These are phyloP conservation scores for Lutraria lutraria DNA, from an alignment of 2,888 invertebrate genomes.

Conservation along the genomic window DNA sequence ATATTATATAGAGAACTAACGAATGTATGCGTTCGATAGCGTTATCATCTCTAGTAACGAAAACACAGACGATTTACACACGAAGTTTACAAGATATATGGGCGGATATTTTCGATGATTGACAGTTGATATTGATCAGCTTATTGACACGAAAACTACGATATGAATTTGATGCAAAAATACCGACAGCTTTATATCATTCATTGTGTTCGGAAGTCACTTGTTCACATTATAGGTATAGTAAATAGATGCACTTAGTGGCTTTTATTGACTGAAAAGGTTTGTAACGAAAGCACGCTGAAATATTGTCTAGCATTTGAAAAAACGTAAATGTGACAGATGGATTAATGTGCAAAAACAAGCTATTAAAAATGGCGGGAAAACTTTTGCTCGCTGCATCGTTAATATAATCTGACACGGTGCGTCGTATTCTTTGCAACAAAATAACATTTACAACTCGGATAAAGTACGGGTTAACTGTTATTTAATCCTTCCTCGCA, in stretches of 20 bases:
- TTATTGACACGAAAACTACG: slow-evolving; percentile 3
- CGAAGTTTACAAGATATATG: background rate
- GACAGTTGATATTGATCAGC: slow-evolving; percentile 7
- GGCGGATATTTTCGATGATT: slow-evolving; percentile 13
- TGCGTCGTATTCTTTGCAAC: background rate
- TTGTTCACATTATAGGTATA: background rate
- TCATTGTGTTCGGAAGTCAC: background rate
- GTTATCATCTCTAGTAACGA: background rate
- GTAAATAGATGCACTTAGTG: background rate
- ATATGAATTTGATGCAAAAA: slow-evolving; percentile 11
- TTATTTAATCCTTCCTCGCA: no score
- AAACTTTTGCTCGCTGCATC: background rate
- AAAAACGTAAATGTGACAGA: background rate
- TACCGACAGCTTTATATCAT: background rate
- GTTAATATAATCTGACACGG: background rate
- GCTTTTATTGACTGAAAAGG: background rate
- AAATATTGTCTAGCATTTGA: slow-evolving; percentile 9
- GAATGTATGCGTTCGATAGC: slow-evolving; percentile 11
- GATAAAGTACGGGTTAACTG: no score
- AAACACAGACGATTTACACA: slow-evolving; percentile 1
- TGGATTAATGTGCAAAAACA: background rate
- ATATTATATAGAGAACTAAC: background rate
- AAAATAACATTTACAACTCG: no score
- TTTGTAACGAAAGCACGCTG: background rate
- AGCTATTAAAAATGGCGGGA: background rate